These are phyloP conservation scores for Vimba vimba DNA, from an alignment of 2,113 vertebrate species.

Conservation along the genomic window DNA sequence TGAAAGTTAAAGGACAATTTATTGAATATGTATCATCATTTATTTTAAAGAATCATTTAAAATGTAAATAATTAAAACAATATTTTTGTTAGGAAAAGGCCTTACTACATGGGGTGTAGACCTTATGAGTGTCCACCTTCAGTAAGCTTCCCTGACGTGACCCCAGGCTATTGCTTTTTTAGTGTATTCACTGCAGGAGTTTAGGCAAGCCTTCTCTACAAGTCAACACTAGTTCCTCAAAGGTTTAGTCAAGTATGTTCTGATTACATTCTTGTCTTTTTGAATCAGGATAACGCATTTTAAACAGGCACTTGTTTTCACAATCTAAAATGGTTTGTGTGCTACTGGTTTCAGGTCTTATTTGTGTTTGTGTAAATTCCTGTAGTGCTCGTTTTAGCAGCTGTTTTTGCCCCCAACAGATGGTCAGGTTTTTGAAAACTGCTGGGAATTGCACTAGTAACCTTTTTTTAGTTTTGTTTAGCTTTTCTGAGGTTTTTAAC, in stretches of 20 bases:
- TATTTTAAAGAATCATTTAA: no score
- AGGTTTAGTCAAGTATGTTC: conserved; percentile 2
- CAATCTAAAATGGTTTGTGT: not conserved
- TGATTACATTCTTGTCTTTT: conserved; percentile 29
- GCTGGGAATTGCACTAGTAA: not conserved
- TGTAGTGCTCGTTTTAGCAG: conserved; percentile 9
- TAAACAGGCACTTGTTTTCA: not conserved
- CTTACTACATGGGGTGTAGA: not conserved
- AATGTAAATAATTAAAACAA: no score
- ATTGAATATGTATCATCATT: not conserved
- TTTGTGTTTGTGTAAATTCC: not conserved
- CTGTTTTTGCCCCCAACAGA: not conserved
- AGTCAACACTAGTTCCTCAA: conserved; percentile 24
- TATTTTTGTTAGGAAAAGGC: not conserved
- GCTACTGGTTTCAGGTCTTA: not conserved
- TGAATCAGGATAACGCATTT: not conserved
- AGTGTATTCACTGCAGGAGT: conserved; percentile 4
- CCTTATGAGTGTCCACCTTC: not conserved
- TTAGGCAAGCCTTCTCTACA: not conserved
- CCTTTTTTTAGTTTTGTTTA: not conserved
- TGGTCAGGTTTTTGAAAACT: not conserved
- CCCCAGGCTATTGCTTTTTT: conserved; percentile 20
- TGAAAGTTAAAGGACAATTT: not conserved
- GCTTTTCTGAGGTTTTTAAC: not conserved
- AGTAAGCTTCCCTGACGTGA: not conserved